Base-by-base conservation (phyloP, 2,113 vertebrate species). In the Ceuthmochares aereus region DNA sequence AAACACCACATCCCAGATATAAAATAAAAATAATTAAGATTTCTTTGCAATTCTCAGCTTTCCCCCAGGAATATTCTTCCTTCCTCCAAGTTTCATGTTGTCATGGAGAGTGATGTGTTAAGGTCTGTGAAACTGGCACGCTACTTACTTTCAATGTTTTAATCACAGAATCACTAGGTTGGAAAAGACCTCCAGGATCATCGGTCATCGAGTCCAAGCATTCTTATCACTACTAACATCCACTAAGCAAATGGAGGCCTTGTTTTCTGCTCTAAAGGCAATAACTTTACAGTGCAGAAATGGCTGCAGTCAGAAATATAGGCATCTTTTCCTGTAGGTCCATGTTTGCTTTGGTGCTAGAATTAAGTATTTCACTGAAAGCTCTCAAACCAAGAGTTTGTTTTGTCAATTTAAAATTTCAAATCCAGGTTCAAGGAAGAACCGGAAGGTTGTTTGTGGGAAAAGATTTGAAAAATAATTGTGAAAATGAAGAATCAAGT, bases 21-120 rank as follows among this genome's bases (percentile, higher is more conserved):
- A 7, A 86, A 82, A 66, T 13, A 18, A 90, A 92, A 60, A 23
- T 37, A 59, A 8, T 15, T 14, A 90, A 92, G 92, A n/a, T 76
- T 88, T 18, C 14, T 89, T 94, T 96, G 55, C 81, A 85, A 72
- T 97, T 95, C 93, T 91, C 93, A 95, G 77, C 81, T 94, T 94
- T 96, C 95, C 96, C 94, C 8, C 26, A 95, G 94, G 96, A 97
- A 91, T 59, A 95, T 73, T 94, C 84, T 97, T 97, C 96, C 95
- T 96, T 97, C 96, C 94, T 96, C 75, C 40, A 37, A 62, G 91
- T 80, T 95, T 81, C 84, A 67, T 83, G 86, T 79, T 90, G 90
- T 97, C 95, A 93, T 64, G 70, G 73, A 89, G 80, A 80, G 37
- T 20, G 77, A 56, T 58, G 64, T 92, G 86, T 82, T 93, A 83